Conservation (phyloP, 1,140 invertebrate genomes). For the Lycorma delicatula region DNA sequence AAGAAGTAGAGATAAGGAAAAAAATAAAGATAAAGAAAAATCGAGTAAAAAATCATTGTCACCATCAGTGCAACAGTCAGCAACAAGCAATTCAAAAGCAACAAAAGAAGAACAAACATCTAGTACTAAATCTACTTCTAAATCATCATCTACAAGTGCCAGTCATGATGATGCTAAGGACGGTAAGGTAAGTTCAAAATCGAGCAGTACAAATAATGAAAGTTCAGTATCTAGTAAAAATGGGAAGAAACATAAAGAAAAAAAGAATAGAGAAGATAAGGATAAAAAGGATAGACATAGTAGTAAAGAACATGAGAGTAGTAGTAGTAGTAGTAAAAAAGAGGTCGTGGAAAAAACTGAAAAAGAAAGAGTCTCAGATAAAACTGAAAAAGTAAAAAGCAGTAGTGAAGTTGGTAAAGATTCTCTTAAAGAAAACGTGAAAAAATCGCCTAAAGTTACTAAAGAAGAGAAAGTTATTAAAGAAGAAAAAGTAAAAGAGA, state of each 20-base stretch:
- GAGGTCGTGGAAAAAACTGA: conserved; percentile 42
- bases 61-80: no score
- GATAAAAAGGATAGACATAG: conserved; percentile 36
- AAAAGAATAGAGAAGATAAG: conserved; percentile 24
- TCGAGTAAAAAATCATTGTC: no score
- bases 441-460: conserved; percentile 15
- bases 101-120: no score
- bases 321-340: conserved; percentile 34
- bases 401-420: conserved; percentile 9
- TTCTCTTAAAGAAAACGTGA: conserved; percentile 15
- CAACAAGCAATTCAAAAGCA: no score
- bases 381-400: conserved; percentile 31
- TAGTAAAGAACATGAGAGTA: conserved; percentile 41
- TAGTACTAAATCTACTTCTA: no score
- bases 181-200: conserved; percentile 7
- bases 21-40: no score
- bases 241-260: conserved; percentile 19
- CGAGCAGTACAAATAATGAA: conserved; percentile 4
- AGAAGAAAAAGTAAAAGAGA: conserved; percentile 36
- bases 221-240: conserved; percentile 14
- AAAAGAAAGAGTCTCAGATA: conserved; percentile 43
- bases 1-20: no score
- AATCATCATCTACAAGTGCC: no score
- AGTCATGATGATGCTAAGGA: conserved; percentile 21
- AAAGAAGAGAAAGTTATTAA: conserved; percentile 26